These are phyloP conservation scores for Euphonia xanthogaster DNA, from an alignment of 2,797 vertebrate genomes.

Conservation along the genomic window DNA sequence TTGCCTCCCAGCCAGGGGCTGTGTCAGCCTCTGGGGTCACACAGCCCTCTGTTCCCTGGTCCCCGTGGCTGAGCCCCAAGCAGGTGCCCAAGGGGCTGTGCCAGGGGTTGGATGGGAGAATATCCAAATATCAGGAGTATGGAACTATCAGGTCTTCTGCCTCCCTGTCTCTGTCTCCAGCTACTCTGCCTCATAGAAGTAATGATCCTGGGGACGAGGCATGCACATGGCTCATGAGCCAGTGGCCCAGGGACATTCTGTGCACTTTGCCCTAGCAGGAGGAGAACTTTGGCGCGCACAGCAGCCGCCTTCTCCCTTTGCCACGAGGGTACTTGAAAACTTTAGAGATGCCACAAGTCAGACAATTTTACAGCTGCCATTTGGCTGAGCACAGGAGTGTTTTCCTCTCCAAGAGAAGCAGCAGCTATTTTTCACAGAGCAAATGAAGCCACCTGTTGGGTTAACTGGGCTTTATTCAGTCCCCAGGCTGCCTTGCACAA, in stretches of 20 bases:
- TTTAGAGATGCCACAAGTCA: not conserved
- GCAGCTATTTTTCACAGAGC: conserved; percentile 4
- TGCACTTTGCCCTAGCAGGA: not conserved
- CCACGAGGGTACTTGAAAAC: not conserved
- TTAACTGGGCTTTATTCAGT: not conserved
- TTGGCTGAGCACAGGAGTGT: not conserved
- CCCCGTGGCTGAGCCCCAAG: not conserved
- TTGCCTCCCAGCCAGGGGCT: not conserved
- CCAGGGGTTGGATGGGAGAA: not conserved
- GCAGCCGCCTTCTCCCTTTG: not conserved
- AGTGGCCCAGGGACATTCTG: not conserved
- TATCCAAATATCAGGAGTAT: not conserved
- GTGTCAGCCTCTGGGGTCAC: not conserved
- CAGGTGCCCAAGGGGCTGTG: not conserved
- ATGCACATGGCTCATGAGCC: not conserved
- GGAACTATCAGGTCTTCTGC: not conserved
- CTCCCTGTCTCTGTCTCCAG: not conserved
- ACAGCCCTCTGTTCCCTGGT: fast-evolving
- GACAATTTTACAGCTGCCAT: not conserved
- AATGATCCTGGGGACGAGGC: not conserved
- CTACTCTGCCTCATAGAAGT: not conserved
- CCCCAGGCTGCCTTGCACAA: not conserved
- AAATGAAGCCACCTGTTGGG: conserved; percentile 37
- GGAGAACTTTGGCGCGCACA: fast-evolving
- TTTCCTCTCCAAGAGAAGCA: not conserved